Base-by-base conservation (phyloP, 92 coral and sea anemone genomes). In the Phenganax marumi region DNA sequence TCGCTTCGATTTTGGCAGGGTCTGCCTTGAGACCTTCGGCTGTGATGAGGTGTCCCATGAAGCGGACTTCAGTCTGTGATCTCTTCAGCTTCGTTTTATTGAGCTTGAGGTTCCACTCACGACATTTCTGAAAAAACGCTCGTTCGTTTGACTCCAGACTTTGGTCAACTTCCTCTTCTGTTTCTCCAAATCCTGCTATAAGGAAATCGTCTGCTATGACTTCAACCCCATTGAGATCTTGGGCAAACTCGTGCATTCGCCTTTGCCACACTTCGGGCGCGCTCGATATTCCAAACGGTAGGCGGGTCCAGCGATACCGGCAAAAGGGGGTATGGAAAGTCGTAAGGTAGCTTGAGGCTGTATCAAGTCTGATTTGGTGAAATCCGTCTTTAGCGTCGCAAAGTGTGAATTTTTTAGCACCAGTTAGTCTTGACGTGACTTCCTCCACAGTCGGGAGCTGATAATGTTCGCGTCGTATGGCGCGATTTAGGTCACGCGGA, bases 241-340 rank as follows among this genome's bases (percentile, higher is more conserved):
- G 81, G 10, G 79, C 73, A 51, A 77, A 83, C 63, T 85, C 85
- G 64, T 85, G 62, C 74, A 85, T 69, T 23, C 81, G 73, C 51
- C 81, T 61, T 74, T 85, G 88, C 78, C 78, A 79, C 26, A 85
- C 79, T 43, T 79, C 73, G 39, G 88, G 80, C 11, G 85, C 84
- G 12, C 68, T 14, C 52, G 54, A 61, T 13, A 84, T 63, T 39
- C 87, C 87, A 26, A 84, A 84, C 5, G 76, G 83, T 58, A 84
- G 10, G 49, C 76, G n/a, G 75, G 69, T 51, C 88, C 79, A 52
- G 53, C 72, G 72, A 39, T 53, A 84, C 23, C 87, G 84, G 19
- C 85, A 39, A 21, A 81, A 81, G 23, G 77, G 85, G 3, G 85
- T 49, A 47, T 81, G 54, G 66, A 82, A 82, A 11, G 85, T 71